These are phyloP conservation scores for Sterna hirundo DNA, from an alignment of 2,113 vertebrate genomes.

Conservation along the genomic window DNA sequence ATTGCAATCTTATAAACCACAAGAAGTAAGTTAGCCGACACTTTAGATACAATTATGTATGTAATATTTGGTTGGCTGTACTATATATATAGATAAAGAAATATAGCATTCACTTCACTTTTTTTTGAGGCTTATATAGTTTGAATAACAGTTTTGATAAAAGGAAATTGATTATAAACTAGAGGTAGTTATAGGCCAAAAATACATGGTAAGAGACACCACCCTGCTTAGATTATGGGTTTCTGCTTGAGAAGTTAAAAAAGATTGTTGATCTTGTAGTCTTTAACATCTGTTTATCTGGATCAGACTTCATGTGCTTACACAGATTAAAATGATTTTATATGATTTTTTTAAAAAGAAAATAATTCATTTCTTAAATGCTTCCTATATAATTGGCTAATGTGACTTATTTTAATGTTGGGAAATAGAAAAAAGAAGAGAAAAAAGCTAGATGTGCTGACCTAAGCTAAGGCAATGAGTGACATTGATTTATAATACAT, in stretches of 20 bases:
- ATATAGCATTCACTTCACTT: neutral
- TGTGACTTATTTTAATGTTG: neutral
- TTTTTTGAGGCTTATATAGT: neutral
- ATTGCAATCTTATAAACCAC: neutral
- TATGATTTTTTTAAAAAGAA: neutral
- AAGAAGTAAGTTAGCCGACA: neutral
- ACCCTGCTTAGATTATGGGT: neutral
- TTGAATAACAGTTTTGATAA: neutral
- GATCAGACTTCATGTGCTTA: neutral
- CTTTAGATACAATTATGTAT: neutral
- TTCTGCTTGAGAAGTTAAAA: neutral
- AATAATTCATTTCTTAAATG: neutral
- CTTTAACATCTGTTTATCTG: neutral
- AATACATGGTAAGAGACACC: neutral
- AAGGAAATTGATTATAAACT: neutral
- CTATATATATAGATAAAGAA: neutral
- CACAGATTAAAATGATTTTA: neutral
- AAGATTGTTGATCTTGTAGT: neutral
- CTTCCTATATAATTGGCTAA: neutral
- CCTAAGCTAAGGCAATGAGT: neutral
- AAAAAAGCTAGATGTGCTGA: neutral
- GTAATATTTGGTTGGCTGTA: neutral
- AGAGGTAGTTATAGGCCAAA: neutral
- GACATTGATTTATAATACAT: neutral
- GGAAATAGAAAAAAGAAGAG: neutral